phyloP scores from a whole-genome alignment of 1,140 invertebrate species.

The Oedothorax gibbosus region DNA sequence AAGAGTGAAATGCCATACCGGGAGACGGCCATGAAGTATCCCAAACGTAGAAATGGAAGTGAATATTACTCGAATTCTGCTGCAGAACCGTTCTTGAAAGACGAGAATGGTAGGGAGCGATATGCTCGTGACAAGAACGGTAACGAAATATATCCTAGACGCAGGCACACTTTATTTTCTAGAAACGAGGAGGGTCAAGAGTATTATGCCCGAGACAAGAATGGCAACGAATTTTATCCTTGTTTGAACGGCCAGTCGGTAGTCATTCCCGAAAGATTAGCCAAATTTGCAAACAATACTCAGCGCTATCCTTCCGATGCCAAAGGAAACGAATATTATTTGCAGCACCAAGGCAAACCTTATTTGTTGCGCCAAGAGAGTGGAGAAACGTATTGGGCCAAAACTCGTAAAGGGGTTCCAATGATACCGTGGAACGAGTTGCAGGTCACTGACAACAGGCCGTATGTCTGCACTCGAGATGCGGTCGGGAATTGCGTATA shows the following conservation, averaged over 20 bases:
- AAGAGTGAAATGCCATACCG: neutral
- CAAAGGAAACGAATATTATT: conserved; percentile 19
- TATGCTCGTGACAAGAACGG: conserved; percentile 1
- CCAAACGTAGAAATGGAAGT: neutral
- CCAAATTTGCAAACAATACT: neutral
- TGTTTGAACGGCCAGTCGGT: neutral
- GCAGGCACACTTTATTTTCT: neutral
- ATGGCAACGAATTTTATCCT: conserved; percentile 11
- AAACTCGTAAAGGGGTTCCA: neutral
- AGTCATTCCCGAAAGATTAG: too few species aligned
- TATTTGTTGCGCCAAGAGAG: neutral
- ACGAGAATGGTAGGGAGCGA: neutral
- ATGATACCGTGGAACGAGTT: neutral
- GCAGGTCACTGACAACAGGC: neutral
- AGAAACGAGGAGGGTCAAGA: neutral
- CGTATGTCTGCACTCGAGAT: neutral
- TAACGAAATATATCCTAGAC: neutral
- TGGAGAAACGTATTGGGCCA: neutral
- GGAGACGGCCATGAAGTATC: conserved; percentile 4
- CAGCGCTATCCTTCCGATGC: neutral
- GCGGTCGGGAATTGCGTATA: neutral
- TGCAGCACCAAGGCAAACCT: neutral
- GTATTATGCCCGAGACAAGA: conserved; percentile 6
- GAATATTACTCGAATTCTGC: conserved; percentile 1
- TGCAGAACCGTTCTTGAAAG: neutral